phyloP scores from a whole-genome alignment of 2,797 vertebrate species.

The Echeneis naucrates region DNA sequence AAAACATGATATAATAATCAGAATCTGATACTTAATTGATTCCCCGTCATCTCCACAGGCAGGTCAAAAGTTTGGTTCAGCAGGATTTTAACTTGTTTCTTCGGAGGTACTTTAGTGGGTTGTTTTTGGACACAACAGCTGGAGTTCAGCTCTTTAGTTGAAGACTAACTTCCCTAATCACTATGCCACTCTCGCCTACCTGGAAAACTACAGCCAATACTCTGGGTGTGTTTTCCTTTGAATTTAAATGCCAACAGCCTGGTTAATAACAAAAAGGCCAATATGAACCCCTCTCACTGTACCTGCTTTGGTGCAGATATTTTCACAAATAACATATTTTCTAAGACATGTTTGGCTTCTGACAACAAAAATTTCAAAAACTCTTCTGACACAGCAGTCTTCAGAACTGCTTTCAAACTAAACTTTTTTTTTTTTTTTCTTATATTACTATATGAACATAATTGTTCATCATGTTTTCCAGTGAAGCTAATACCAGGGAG shows the following conservation, averaged over 20 bases:
- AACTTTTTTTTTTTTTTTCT: conserved; percentile 20
- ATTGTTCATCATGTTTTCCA: conserved; percentile 54
- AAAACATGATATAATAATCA: conserved; percentile 13
- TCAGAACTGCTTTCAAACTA: conserved; percentile 21
- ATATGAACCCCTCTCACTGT: conserved; percentile 10
- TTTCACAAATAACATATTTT: conserved; percentile 28
- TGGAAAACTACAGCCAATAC: not conserved
- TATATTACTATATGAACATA: conserved; percentile 39
- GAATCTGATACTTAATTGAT: conserved; percentile 33
- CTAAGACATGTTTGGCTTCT: not conserved
- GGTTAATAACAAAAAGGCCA: no score
- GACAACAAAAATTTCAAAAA: conserved; percentile 5
- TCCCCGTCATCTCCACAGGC: not conserved
- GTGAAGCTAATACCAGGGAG: conserved; percentile 31
- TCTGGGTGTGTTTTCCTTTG: not conserved
- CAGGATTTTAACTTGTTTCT: conserved; percentile 18
- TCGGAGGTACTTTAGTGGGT: conserved; percentile 35
- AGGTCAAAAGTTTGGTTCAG: conserved; percentile 22
- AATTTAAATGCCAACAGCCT: conserved; percentile 43
- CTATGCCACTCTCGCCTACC: conserved; percentile 30
- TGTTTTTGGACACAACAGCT: conserved; percentile 42
- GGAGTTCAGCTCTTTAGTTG: conserved; percentile 24
- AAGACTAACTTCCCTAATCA: conserved; percentile 46
- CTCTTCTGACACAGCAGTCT: conserved; percentile 8
- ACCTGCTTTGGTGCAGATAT: conserved; percentile 12